Base-by-base conservation (phyloP, 2,888 invertebrate genomes). In the Euplagia quadripunctaria region DNA sequence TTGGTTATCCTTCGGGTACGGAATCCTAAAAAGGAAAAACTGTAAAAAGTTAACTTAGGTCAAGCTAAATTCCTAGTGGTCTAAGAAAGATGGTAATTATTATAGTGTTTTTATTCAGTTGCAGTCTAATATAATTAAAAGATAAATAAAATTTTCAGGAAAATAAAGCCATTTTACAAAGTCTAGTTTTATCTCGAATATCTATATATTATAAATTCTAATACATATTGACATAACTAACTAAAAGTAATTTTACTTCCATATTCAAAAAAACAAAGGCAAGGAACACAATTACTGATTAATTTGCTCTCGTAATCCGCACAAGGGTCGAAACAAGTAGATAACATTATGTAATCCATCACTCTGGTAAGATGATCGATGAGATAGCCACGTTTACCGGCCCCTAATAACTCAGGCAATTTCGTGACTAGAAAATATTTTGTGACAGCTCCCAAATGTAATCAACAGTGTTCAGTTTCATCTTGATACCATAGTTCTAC, bases 311-410 rank as follows among this genome's bases (percentile, higher is more conserved):
- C 42, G 68, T 73, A 81, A 80, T 78, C 76, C 78, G 82, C 83
- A 81, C 82, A 81, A 73, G 72, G 75, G 79, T 82, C 76, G 76
- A 80, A 79, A 79, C 77, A 71, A 69, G 84, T 84, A 80, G 76
- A 75, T 78, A 71, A 76, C 79, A 84, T 76, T 75, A 73, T 71
- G 78, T 79, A 83, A 89, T 88, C 86, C 83, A 85, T 88, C 86
- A 87, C 70, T 68, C 70, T 67, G 72, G 74, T 76, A 65, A 64
- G 70, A 82, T 82, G 84, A 85, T 85, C 84, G 86, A 85, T 85
- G 77, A 68, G 76, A 77, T 67, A 74, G 46, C 63, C 71, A 64
- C 74, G 71, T 77, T 78, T 75, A 67, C 67, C 52, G 67, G 41
- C 65, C 79, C 64, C 17, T 68, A 72, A 82, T 82, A 77, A 75